Conservation (phyloP, 2,888 invertebrate species). For the Axea sp. region DNA sequence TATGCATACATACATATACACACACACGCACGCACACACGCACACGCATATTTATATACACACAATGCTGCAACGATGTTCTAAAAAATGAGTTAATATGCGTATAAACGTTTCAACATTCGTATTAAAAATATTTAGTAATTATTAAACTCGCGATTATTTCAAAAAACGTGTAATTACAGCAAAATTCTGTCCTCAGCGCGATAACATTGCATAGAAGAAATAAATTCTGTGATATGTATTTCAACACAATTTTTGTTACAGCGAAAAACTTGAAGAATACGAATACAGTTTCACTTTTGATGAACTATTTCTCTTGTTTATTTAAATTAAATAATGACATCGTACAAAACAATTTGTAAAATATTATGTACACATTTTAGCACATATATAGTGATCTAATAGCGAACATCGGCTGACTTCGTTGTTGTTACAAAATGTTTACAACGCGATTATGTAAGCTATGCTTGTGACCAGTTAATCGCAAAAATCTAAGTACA, state of each 20-base stretch:
- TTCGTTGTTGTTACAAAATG: constrained; percentile 33
- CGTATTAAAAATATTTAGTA: too few species aligned
- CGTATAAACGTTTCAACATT: constrained; percentile 3
- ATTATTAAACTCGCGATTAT: too few species aligned
- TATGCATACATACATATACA: too few species aligned
- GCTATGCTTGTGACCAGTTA: constrained; percentile 50
- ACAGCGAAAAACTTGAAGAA: constrained; percentile 19
- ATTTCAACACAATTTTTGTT: constrained; percentile 14
- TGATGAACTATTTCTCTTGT: too few species aligned
- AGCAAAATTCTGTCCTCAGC: too few species aligned
- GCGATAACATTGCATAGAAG: too few species aligned
- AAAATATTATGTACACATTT: constrained; percentile 28
- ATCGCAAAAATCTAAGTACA: constrained; percentile 50
- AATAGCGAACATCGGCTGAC: neutral
- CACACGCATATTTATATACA: too few species aligned
- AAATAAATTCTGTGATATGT: constrained; percentile 22
- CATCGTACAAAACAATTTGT: constrained; percentile 13
- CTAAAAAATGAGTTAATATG: constrained; percentile 11
- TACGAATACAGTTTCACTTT: neutral
- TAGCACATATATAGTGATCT: neutral
- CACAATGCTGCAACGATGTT: constrained; percentile 37
- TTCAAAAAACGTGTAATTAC: too few species aligned
- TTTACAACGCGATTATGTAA: constrained; percentile 27
- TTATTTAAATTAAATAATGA: constrained; percentile 17
- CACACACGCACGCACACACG: too few species aligned